Evolutionary conservation across 2,888 invertebrate genomes (phyloP).

Genomic region (Graphium colonna): DNA sequence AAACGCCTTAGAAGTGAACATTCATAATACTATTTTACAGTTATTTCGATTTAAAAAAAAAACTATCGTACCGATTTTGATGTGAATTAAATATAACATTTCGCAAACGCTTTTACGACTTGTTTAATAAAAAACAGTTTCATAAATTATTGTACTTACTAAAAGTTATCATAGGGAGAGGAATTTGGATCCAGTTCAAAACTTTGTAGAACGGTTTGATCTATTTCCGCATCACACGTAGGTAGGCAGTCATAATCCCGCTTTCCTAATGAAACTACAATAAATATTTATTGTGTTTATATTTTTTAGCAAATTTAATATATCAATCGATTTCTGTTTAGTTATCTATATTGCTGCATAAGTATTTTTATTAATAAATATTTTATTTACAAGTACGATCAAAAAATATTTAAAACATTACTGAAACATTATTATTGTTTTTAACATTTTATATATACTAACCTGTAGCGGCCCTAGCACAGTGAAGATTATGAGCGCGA

Average conservation of each 20-base stretch:
- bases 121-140: background rate
- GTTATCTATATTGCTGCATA: too few relatives aligned
- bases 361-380: too few relatives aligned
- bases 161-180: constrained; percentile 11
- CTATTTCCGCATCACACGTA: constrained; percentile 15
- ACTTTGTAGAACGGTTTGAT: background rate
- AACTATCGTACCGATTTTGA: background rate
- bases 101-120: background rate
- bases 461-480: constrained; percentile 11
- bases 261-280: constrained; percentile 13
- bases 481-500: constrained; percentile 7
- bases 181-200: constrained; percentile 3
- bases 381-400: too few relatives aligned
- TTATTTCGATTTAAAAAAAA: too few relatives aligned
- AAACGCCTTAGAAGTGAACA: too few relatives aligned
- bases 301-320: background rate
- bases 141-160: background rate
- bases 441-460: background rate
- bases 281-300: too few relatives aligned
- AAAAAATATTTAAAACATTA: too few relatives aligned
- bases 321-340: background rate
- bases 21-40: too few relatives aligned
- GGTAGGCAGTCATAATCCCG: background rate
- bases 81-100: background rate
- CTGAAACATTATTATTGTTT: too few relatives aligned